A percentile compares a stretch with the other conserved stretches of the same genome.
These are phyloP conservation scores for Megalopta genalis DNA, from an alignment of 1,140 invertebrate genomes.

Conservation along the genomic window DNA sequence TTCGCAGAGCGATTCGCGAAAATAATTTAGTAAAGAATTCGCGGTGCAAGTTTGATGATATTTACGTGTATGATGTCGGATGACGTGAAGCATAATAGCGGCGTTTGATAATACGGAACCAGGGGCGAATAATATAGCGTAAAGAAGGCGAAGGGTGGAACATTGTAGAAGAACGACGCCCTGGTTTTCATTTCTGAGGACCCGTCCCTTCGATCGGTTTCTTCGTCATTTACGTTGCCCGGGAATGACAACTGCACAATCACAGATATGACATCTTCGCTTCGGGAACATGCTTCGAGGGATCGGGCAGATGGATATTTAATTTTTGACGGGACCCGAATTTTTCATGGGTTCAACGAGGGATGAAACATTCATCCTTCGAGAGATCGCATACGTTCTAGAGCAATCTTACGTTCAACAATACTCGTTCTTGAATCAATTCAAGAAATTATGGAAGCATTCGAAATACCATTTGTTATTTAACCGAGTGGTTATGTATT, in stretches of 20 bases:
- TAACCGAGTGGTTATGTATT: too few relatives aligned
- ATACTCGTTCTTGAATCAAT: too few relatives aligned
- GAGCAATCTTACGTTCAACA: too few relatives aligned
- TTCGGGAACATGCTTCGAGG: constrained; percentile 56
- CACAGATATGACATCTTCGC: constrained; percentile 68
- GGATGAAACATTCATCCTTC: too few relatives aligned
- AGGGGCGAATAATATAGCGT: constrained; percentile 39
- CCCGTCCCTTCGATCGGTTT: constrained; percentile 36
- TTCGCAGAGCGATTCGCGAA: too few relatives aligned
- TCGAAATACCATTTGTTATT: too few relatives aligned
- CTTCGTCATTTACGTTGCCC: constrained; percentile 58
- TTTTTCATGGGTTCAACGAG: constrained; percentile 35
- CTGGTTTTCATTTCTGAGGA: constrained; percentile 33
- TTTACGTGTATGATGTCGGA: neutral
- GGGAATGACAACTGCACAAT: constrained; percentile 72
- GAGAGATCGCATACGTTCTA: too few relatives aligned
- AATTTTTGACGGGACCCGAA: constrained; percentile 25
- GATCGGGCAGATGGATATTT: constrained; percentile 45
- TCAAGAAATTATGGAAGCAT: too few relatives aligned
- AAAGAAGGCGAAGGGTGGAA: constrained; percentile 40
- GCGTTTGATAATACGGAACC: constrained; percentile 72
- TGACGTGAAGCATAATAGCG: constrained; percentile 48
- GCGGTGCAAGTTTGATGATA: neutral
- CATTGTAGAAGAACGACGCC: constrained; percentile 15
- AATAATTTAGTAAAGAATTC: too few relatives aligned